Base-by-base conservation (phyloP, 2,113 vertebrate genomes). In the Epinephelus moara region DNA sequence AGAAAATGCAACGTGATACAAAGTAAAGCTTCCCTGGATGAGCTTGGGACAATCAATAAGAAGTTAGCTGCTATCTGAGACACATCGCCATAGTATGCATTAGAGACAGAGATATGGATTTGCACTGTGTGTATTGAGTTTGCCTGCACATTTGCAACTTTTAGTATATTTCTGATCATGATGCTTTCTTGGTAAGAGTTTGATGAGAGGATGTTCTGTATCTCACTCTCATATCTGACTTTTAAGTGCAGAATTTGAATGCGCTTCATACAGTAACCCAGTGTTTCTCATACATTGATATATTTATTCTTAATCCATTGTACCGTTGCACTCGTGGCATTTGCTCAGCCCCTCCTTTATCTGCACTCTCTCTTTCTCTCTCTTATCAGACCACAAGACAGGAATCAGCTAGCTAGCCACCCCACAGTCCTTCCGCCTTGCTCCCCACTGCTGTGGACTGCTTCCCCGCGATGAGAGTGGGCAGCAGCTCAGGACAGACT, bases 1-100 rank as follows among this genome's bases (percentile, higher is more conserved):
- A 33, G 18, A n/a, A 63, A 68, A 57, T 18, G 50, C 19, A 59
- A 66, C 5, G 6, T 57, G 75, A 88, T 57, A 42, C 53, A 71
- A 25, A 33, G 21, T 11, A n/a, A 75, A 70, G 56, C 3, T 10
- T 27, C 56, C n/a, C 50, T 78, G 55, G 6, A 23, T 1, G 17
- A 23, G 52, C 21, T 19, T 2, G 9, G 75, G n/a, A 8, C 4
- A 37, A 72, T 76, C 71, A 42, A 70, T 85, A 37, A 62, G 27
- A 67, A 6, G 45, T 23, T 18, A 18, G 14, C n/a, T n/a, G 33
- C 19, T 42, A 12, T 42, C 42, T 42, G 11, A 42, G 37, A 42
- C 21, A 6, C 4, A 25, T 25, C 50, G n/a, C 50, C 13, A 23
- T n/a, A 37, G 53, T 3, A 21, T 19, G 27, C 52, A 37, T 52